Base-by-base conservation (phyloP, 2,797 vertebrate species). In the Coregonus ussuriensis region DNA sequence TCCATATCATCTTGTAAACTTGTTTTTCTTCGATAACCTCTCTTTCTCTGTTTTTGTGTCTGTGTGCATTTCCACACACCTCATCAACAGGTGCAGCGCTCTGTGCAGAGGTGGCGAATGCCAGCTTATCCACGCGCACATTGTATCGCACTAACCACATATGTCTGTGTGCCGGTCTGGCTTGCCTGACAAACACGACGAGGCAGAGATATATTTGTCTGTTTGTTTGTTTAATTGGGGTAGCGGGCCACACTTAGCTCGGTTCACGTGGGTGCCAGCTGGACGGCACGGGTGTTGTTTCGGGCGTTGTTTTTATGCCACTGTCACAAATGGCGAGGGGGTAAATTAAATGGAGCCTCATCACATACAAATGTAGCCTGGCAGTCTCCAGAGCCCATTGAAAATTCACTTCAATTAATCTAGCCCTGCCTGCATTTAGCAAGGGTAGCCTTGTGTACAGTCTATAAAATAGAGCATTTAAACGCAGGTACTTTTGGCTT, bases 401-500 rank as follows among this genome's bases (percentile, higher is more conserved):
- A 92, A 93, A 92, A 93, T 90, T 90, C 93, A 91, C 88, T 89
- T 82, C 88, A 88, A 93, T 93, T 93, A 90, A 91, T 93, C 90
- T 91, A 87, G 88, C 89, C 88, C 79, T 82, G 85, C 81, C 82
- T 52, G 86, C 89, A 91, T 92, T 93, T 93, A 91, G 85, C 78
- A 77, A 90, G 88, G 85, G 87, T 89, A 91, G 92, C 91, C 91
- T 89, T 90, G 86, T 89, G 88, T 93, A 90, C 86, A 91, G 87
- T 93, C 91, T 92, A 92, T 93, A 93, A 93, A 94, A 90, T 76
- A 86, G 82, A 82, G 90, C 90, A 91, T 91, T 94, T 92, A 93
- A 91, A 93, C n/a, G 81, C 84, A 89, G 91, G 86, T 90, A 89
- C 91, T 88, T 91, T 92, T 91, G 88, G 90, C 88, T 89, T 89